Evolutionary conservation across 1,140 invertebrate species (phyloP), one percentile per base, ranked within the genome.

Genomic region (Calliopsis andreniformis): DNA sequence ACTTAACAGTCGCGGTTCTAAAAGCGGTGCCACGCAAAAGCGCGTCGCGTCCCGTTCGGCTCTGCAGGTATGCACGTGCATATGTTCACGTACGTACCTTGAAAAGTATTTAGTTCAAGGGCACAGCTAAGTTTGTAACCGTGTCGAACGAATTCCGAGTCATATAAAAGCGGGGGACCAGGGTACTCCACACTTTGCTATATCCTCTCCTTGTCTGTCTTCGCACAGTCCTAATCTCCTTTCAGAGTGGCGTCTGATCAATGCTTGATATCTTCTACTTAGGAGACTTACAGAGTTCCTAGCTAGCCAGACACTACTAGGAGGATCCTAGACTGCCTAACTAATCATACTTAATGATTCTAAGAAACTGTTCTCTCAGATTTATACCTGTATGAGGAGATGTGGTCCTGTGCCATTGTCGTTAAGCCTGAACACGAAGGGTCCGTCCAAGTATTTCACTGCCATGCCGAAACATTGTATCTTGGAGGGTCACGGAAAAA

Each of bases 321-420:
- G n/a, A n/a, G n/a, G n/a, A n/a, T n/a, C n/a, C n/a, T n/a, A n/a
- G n/a, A n/a, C n/a, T n/a, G n/a, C n/a, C 35, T 39, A 5, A 10
- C 35, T 39, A 5, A 5, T 39, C 35, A 14, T 64, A 43, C 16
- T 14, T 49, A 7, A 14, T 64, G 12, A 55, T 42, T 62, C 53
- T 63, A 14, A 25, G 20, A 53, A 47, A 56, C 10, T 53, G 76
- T 49, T 66, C 64, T 64, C 20, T 18, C 18, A n/a, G n/a, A 56
- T 66, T 42, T 43, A 28, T 93, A 96, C 95, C 93, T 96, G 95
- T 6, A 94, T 91, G 25, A 97, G 92, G 45, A 97, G 92, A 90
- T 95, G 94, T 18, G 96, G 96, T 83, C 95, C 96, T 56, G 91
- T 92, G 20, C 96, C 96, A 87, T 95, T 95, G 85, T 97, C 96